phyloP scores from a whole-genome alignment of 2,797 vertebrate species.

The Australoheros facetus region DNA sequence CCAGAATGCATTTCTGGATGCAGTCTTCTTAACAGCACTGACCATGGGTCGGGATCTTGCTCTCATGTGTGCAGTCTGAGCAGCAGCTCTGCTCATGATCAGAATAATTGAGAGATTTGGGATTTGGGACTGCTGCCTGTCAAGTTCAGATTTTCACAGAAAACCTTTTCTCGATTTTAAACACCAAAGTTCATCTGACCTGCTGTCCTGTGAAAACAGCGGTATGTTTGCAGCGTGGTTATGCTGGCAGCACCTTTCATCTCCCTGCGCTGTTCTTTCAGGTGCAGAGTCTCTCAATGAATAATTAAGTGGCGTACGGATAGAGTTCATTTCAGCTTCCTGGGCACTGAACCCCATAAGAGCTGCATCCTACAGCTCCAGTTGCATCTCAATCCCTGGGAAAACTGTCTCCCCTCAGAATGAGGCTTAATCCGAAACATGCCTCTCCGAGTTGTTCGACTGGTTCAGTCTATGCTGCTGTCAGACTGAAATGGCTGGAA shows the following conservation, averaged over 20 bases:
- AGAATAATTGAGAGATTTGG: background rate
- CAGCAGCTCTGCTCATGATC: background rate
- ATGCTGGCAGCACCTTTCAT: slow-evolving; percentile 42
- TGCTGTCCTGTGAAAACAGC: background rate
- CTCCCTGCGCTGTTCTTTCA: slow-evolving; percentile 68
- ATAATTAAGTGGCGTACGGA: slow-evolving; percentile 75
- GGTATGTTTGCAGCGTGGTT: slow-evolving; percentile 9
- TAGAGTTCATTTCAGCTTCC: slow-evolving; percentile 43
- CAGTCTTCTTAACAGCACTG: slow-evolving; percentile 29
- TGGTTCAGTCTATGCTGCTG: background rate
- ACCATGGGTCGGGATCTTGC: slow-evolving; percentile 12
- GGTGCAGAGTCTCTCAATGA: slow-evolving; percentile 67
- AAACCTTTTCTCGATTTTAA: background rate
- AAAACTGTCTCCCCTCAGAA: background rate
- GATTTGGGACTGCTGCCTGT: background rate
- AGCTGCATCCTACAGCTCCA: slow-evolving; percentile 13
- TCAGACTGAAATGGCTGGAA: accelerated
- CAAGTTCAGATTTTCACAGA: background rate
- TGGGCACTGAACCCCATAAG: slow-evolving; percentile 31
- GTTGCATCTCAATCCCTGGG: slow-evolving; percentile 30
- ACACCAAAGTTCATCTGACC: background rate
- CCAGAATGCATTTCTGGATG: slow-evolving; percentile 40
- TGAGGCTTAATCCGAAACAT: slow-evolving; percentile 42
- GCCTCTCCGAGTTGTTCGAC: background rate
- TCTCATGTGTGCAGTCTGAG: slow-evolving; percentile 13